Evolutionary conservation across 2,113 vertebrate genomes (phyloP).

Genomic region (Nycticorax nycticorax): DNA sequence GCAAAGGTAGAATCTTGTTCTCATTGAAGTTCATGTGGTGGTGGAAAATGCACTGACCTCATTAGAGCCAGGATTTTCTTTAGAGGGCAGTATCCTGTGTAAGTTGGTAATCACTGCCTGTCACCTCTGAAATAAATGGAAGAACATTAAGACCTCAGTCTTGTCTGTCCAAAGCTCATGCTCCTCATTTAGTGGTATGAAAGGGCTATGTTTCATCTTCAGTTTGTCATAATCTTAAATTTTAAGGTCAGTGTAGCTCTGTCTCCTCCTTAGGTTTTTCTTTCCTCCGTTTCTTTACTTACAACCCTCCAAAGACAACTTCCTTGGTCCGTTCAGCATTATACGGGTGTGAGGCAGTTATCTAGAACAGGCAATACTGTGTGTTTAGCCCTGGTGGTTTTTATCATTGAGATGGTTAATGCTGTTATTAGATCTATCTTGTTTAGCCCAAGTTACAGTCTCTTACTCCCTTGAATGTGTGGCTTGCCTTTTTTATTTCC

Average conservation of each 20-base stretch:
- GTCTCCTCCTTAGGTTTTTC: neutral
- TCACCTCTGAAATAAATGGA: constrained; percentile 16
- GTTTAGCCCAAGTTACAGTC: neutral
- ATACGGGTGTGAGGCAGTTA: neutral
- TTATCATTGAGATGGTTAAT: neutral
- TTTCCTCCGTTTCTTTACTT: neutral
- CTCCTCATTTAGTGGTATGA: neutral
- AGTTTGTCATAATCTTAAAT: neutral
- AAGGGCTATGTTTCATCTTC: neutral
- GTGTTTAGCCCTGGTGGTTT: neutral
- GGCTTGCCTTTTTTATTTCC: neutral
- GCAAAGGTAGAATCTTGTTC: neutral
- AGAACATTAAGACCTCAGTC: neutral
- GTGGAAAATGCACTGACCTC: neutral
- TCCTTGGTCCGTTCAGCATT: neutral
- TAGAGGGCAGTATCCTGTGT: neutral
- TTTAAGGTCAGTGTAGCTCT: neutral
- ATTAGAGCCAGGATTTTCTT: constrained; percentile 14
- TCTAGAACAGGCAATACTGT: neutral
- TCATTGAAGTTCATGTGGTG: neutral
- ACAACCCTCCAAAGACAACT: neutral
- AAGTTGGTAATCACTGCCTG: neutral
- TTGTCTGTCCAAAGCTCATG: neutral
- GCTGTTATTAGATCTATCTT: neutral
- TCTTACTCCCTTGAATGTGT: neutral